These are phyloP conservation scores for Aphaenogaster ashmeadi DNA, from an alignment of 1,140 invertebrate genomes.

Conservation along the genomic window DNA sequence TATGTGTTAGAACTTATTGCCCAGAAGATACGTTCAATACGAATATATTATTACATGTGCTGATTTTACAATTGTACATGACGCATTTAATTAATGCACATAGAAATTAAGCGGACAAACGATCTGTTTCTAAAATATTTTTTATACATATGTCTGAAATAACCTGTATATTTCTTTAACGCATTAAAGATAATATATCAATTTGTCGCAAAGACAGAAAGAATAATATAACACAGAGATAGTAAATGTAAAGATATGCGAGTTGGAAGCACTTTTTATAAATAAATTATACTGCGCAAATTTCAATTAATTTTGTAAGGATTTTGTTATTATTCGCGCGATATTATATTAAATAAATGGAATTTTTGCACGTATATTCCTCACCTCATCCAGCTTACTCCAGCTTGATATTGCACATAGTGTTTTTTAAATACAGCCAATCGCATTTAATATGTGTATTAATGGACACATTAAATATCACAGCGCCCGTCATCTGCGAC, in stretches of 20 bases:
- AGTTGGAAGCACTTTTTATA: too few relatives aligned
- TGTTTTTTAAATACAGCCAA: not conserved
- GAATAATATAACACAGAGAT: too few relatives aligned
- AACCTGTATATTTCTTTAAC: too few relatives aligned
- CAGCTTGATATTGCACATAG: not conserved
- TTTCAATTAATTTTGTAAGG: not conserved
- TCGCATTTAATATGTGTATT: constrained; percentile 4
- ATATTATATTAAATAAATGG: not conserved
- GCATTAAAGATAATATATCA: too few relatives aligned
- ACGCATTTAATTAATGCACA: not conserved
- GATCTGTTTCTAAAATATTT: not conserved
- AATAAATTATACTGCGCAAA: not conserved
- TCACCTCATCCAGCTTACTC: not conserved
- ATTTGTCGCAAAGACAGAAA: too few relatives aligned
- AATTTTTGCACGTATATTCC: not conserved
- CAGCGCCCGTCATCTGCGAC: not conserved
- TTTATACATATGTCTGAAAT: not conserved
- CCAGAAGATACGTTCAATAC: constrained; percentile 28
- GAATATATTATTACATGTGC: constrained; percentile 13
- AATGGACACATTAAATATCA: constrained; percentile 5
- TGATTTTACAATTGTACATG: not conserved
- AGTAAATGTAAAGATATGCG: too few relatives aligned
- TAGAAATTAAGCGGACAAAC: not conserved
- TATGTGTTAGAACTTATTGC: constrained; percentile 71
- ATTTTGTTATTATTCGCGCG: not conserved